A percentile compares a stretch with the other conserved stretches of the same genome.
These are phyloP conservation scores for Volucella zonaria DNA, from an alignment of 2,888 invertebrate species.

Conservation along the genomic window DNA sequence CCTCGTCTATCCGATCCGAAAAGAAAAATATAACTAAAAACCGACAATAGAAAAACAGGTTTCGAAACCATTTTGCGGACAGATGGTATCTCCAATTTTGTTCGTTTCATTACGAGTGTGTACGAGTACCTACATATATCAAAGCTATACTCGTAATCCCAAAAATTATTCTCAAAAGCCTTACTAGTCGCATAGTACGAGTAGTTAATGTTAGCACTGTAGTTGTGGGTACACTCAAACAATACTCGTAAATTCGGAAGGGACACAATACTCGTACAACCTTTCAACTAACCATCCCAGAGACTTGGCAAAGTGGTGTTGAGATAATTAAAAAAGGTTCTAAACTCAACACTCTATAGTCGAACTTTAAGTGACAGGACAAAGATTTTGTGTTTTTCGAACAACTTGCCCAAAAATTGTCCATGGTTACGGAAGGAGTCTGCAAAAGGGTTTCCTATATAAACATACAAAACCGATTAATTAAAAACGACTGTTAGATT, in stretches of 20 bases:
- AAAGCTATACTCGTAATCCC: slow-evolving; percentile 56
- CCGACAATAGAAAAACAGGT: slow-evolving; percentile 7
- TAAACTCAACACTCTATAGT: slow-evolving; percentile 11
- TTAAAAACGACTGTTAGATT: slow-evolving; percentile 66
- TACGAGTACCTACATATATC: neutral
- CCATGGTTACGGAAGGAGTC: slow-evolving; percentile 6
- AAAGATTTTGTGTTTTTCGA: slow-evolving; percentile 41
- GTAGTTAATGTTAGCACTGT: slow-evolving; percentile 45
- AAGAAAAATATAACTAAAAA: neutral
- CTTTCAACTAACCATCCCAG: neutral
- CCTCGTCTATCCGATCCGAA: neutral
- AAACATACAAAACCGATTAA: slow-evolving; percentile 42
- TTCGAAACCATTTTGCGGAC: slow-evolving; percentile 49
- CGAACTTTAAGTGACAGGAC: slow-evolving; percentile 37
- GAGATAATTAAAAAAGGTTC: slow-evolving; percentile 63
- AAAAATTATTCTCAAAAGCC: slow-evolving; percentile 43
- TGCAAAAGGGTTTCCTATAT: neutral
- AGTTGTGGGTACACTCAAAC: slow-evolving; percentile 25
- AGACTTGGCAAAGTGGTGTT: slow-evolving; percentile 31
- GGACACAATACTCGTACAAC: slow-evolving; percentile 17
- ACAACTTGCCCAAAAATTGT: slow-evolving; percentile 44
- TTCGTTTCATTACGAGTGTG: slow-evolving; percentile 11
- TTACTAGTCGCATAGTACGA: slow-evolving; percentile 15
- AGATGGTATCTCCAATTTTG: slow-evolving; percentile 53
- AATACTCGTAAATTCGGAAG: slow-evolving; percentile 37